Evolutionary conservation across 2,888 invertebrate species (phyloP), one percentile per base, ranked within the genome.

Genomic region (Diaphora mendica): DNA sequence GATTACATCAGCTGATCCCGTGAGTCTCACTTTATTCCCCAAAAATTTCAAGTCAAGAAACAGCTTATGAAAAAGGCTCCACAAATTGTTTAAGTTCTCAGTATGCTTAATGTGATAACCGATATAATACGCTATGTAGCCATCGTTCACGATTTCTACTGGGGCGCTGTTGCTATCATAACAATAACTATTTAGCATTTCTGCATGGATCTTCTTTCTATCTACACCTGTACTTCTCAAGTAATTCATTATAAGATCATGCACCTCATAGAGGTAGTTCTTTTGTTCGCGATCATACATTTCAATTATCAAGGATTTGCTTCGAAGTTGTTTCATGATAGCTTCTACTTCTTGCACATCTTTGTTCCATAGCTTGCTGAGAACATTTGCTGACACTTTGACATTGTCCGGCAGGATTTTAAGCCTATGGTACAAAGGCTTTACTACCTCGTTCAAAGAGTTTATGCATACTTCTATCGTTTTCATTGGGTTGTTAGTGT

Each of bases 81-180:
- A 96, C 74, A 88, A 91, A 64, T 94, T 91, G 64, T 91, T 90
- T 33, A 86, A 80, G 83, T 95, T 91, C 44, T 94, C 89, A 3
- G 97, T 97, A 44, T 92, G 85, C 75, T 96, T 93, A 75, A 98
- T 93, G 90, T 98, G 98, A 86, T 97, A 97, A 13, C 97, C 97
- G 70, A 98, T 96, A 85, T 97, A 97, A 55, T 96, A 97, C 20
- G 96, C 97, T 83, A 97, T 97, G 85, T 98, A 98, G 68, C 97
- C 97, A 86, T 98, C 97, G 78, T 97, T 96, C 0, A 97, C 96
- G 30, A 98, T 94, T 74, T 96, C 96, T 1, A 96, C 94, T 42
- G 95, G 91, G 0, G 96, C 96, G 81, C 96, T 94, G 13, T 91
- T 89, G 0, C 91, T 86, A 67, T 96, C 96, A 77, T 93, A 93